Evolutionary conservation across 53 echinoderm and acorn worm genomes (phyloP).

Genomic region (Hippasteria phrygiana): DNA sequence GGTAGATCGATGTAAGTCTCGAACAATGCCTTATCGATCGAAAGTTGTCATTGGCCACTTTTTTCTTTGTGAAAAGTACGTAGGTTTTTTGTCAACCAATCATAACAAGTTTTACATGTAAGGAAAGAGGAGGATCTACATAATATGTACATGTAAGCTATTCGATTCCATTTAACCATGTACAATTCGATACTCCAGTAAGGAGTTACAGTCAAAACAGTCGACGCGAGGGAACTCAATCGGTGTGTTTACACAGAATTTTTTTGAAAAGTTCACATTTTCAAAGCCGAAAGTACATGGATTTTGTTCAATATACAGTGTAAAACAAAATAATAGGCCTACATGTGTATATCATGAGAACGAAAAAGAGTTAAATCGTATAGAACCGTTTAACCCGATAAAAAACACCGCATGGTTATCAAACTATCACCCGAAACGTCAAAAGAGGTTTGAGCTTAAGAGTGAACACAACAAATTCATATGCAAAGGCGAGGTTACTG

Average conservation of each 20-base stretch:
- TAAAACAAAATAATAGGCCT: no score
- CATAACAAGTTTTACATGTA: neutral
- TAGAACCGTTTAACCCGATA: neutral
- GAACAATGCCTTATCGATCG: no score
- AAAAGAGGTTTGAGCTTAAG: neutral
- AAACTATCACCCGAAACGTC: neutral
- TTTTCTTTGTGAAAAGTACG: no score
- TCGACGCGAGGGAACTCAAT: neutral
- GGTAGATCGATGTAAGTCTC: no score
- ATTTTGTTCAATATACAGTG: neutral
- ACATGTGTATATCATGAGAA: neutral
- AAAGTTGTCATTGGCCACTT: no score
- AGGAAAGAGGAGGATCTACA: neutral
- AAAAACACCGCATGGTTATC: neutral
- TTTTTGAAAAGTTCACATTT: neutral
- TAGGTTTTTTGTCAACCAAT: no score
- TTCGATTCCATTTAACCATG: neutral
- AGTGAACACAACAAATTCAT: neutral
- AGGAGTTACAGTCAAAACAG: neutral
- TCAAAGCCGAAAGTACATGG: neutral
- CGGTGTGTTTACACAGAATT: neutral
- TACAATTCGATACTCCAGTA: neutral
- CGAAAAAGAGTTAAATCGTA: neutral
- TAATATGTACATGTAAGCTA: neutral
- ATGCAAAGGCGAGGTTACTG: conserved; percentile 38